These are phyloP conservation scores for Harpagoxenus sublaevis DNA, from an alignment of 2,888 invertebrate genomes.

Conservation along the genomic window DNA sequence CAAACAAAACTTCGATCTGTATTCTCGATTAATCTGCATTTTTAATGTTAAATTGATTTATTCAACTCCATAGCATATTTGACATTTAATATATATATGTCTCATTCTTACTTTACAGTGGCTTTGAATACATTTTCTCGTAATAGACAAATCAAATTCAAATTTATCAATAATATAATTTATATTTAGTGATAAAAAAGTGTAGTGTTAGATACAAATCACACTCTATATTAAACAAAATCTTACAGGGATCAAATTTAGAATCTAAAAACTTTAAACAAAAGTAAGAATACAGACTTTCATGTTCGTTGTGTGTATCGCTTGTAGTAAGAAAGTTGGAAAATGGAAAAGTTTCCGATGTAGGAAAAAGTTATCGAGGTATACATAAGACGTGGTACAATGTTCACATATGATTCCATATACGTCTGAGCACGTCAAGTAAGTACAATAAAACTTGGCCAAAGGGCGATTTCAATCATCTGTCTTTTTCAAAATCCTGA, in stretches of 20 bases:
- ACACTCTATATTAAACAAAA: not conserved
- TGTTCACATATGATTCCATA: conserved; percentile 5
- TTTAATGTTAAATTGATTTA: not conserved
- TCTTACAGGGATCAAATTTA: not conserved
- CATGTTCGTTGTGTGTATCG: not conserved
- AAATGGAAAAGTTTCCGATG: conserved; percentile 10
- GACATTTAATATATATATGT: not conserved
- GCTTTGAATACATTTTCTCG: not conserved
- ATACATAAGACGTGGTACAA: not conserved
- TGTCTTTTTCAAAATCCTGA: not conserved
- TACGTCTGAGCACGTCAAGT: not conserved
- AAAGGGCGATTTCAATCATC: not conserved
- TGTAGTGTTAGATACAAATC: not conserved
- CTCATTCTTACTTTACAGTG: not conserved
- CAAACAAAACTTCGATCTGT: not conserved
- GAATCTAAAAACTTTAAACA: not conserved
- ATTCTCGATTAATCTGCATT: not conserved
- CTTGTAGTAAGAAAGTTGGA: not conserved
- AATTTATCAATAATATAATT: not conserved
- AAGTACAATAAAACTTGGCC: not conserved
- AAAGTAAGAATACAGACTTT: not conserved
- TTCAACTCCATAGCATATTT: not conserved
- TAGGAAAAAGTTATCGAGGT: conserved; percentile 17
- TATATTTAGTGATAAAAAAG: not conserved
- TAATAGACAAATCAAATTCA: not conserved